Base-by-base conservation (phyloP, 1,140 invertebrate species). In the Tetragnatha versicolor region DNA sequence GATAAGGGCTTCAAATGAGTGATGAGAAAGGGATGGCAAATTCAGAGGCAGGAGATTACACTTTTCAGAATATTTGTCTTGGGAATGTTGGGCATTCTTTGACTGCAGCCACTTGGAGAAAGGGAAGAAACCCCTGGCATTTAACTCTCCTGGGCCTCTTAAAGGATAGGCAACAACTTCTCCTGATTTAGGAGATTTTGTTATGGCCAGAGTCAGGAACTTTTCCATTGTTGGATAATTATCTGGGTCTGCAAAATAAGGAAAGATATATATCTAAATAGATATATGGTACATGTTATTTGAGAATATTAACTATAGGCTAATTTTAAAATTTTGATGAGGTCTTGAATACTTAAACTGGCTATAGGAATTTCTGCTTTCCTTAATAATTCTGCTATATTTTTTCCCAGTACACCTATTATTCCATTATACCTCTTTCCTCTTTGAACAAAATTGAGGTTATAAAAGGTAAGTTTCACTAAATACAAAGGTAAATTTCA, bases 211-310 rank as follows among this genome's bases (percentile, higher is more conserved):
- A 27, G 49, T 39, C 3, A 70, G 25, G 35, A 37, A 37, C 14
- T 42, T 25, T 12, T 70, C 68, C 17, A 55, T 35, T 5, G 1
- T 12, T 17, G 68, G 68, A 42, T 20, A 37, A 39, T 29, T 39
- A 2, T 70, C 68, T 53, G 68, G 68, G 55, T 37, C 68, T 70
- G 25, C 10, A 70, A 70, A 25, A 55, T 6, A 55, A 25, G 25
- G 27, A 6, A 55, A 31, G n/a, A n/a, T n/a, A n/a, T n/a, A n/a
- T n/a, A n/a, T n/a, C n/a, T n/a, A n/a, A n/a, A n/a, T n/a, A n/a
- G n/a, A n/a, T n/a, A n/a, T n/a, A n/a, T n/a, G n/a, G n/a, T n/a
- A n/a, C n/a, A n/a, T n/a, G n/a, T n/a, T n/a, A n/a, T n/a, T n/a
- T n/a, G n/a, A n/a, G n/a, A n/a, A n/a, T n/a, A n/a, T n/a, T n/a